Evolutionary conservation across 1,140 invertebrate genomes (phyloP).

Genomic region (Drosophila serrata): DNA sequence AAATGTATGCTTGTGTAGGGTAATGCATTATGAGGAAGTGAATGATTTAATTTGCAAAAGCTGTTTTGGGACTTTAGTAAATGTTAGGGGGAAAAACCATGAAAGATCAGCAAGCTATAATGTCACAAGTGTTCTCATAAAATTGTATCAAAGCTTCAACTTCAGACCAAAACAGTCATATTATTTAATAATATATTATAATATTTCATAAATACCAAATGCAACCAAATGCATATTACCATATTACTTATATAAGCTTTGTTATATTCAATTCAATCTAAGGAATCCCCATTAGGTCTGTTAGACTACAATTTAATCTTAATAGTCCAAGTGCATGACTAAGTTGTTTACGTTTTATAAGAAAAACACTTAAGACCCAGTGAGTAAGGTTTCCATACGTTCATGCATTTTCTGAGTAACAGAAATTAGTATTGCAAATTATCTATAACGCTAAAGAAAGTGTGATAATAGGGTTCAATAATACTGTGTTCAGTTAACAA

Average conservation of each 20-base stretch:
- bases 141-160: no score
- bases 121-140: not conserved
- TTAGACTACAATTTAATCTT: not conserved
- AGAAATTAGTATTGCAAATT: constrained; percentile 32
- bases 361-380: constrained; percentile 1
- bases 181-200: no score
- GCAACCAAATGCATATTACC: no score
- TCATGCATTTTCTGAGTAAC: constrained; percentile 18
- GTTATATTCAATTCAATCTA: not conserved
- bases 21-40: constrained; percentile 38
- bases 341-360: constrained; percentile 24
- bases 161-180: no score
- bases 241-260: no score
- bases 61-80: not conserved
- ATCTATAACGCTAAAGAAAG: not conserved
- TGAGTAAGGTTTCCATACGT: not conserved
- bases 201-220: no score
- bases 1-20: constrained; percentile 22
- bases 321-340: constrained; percentile 8
- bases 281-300: not conserved
- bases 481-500: no score
- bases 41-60: constrained; percentile 6
- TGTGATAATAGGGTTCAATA: constrained; percentile 13
- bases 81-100: not conserved
- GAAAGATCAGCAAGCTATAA: not conserved